Percentiles rank a stretch among this genome's conserved stretches.
phyloP scores from a whole-genome alignment of 2,113 vertebrate genomes.

The Motacilla alba region DNA sequence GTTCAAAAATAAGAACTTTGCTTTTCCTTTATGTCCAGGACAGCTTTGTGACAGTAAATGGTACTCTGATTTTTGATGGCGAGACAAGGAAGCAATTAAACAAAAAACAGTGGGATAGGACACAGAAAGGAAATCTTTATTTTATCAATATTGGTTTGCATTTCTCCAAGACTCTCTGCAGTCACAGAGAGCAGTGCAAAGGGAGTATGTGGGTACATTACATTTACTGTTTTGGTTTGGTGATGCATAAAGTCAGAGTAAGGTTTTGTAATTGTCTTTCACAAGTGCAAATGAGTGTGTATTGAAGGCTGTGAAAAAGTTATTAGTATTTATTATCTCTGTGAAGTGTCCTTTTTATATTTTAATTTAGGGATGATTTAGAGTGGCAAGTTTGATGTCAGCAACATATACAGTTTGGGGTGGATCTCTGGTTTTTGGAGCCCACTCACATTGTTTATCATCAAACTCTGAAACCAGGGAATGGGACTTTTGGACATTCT shows the following conservation, averaged over 20 bases:
- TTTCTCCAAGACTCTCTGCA: neutral
- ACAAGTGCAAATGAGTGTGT: neutral
- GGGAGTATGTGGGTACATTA: neutral
- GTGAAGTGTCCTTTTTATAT: neutral
- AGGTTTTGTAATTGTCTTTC: neutral
- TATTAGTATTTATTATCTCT: neutral
- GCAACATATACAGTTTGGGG: neutral
- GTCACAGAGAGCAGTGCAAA: neutral
- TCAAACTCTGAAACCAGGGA: neutral
- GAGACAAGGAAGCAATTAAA: neutral
- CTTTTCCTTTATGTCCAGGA: neutral
- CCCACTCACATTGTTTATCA: accelerated
- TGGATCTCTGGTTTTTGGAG: neutral
- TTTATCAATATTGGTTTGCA: neutral
- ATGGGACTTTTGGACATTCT: neutral
- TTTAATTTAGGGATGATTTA: neutral
- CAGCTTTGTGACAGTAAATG: neutral
- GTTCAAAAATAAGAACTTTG: neutral
- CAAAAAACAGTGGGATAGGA: neutral
- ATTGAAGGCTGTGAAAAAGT: neutral
- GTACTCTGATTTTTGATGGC: neutral
- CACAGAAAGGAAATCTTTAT: neutral
- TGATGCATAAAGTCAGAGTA: neutral
- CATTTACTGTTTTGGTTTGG: neutral
- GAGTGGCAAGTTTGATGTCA: neutral